phyloP scores from a whole-genome alignment of 1,140 invertebrate species.

The Drosophila kikkawai region DNA sequence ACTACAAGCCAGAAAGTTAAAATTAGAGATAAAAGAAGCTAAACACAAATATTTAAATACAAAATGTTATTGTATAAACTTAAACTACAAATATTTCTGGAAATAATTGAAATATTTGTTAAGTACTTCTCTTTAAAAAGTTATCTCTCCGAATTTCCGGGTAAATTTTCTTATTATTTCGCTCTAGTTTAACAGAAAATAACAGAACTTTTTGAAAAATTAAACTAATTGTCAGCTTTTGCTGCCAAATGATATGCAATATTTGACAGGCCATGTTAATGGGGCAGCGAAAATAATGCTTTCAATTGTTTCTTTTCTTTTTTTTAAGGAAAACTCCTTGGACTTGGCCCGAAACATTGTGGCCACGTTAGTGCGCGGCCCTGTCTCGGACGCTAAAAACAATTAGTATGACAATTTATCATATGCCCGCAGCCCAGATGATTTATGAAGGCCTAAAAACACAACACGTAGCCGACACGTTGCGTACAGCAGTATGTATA shows the following conservation, averaged over 20 bases:
- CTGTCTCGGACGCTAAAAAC: conserved; percentile 78
- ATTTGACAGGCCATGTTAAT: conserved; percentile 67
- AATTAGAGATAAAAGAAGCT: no score
- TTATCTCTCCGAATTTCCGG: background rate
- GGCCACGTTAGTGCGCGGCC: conserved; percentile 35
- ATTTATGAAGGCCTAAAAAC: conserved; percentile 71
- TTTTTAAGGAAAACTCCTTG: conserved; percentile 36
- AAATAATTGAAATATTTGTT: background rate
- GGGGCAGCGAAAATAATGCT: conserved; percentile 46
- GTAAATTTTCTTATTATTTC: background rate
- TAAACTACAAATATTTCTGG: no score
- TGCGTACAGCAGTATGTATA: conserved; percentile 31
- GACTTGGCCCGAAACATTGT: conserved; percentile 6
- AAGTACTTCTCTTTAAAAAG: background rate
- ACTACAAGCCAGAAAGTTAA: background rate
- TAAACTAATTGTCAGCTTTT: conserved; percentile 3
- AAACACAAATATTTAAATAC: no score
- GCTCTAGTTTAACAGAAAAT: background rate
- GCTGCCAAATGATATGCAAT: conserved; percentile 61
- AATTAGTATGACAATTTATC: conserved; percentile 85
- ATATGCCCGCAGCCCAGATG: conserved; percentile 74
- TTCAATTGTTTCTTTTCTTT: conserved; percentile 48
- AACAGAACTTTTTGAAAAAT: background rate
- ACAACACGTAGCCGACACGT: conserved; percentile 49
- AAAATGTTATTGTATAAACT: no score